Percentiles rank a stretch among this genome's conserved stretches.
Evolutionary conservation across 2,888 invertebrate species (phyloP).

Genomic region (Pasiphila rectangulata): DNA sequence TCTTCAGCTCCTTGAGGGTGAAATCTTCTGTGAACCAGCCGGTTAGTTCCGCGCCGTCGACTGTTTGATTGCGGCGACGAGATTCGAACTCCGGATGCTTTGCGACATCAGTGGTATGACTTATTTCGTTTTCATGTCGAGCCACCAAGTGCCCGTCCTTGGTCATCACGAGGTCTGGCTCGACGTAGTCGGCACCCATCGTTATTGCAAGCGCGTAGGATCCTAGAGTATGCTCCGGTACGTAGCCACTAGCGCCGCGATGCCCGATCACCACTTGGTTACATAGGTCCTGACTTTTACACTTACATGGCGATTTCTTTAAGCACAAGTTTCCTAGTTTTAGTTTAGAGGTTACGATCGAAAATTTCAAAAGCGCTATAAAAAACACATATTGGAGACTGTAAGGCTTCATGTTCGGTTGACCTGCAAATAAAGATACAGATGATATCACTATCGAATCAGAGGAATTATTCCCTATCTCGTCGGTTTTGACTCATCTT

Average conservation of each 20-base stretch:
- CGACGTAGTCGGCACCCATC: slow-evolving; percentile 70
- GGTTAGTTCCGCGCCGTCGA: slow-evolving; percentile 49
- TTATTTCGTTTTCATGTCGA: slow-evolving; percentile 66
- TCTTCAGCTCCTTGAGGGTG: slow-evolving; percentile 66
- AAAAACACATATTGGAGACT: not conserved
- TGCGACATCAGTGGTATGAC: slow-evolving; percentile 58
- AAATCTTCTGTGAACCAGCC: slow-evolving; percentile 75
- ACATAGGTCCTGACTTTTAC: slow-evolving; percentile 23
- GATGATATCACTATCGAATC: too few species aligned
- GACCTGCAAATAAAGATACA: slow-evolving; percentile 11
- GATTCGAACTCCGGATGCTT: slow-evolving; percentile 54
- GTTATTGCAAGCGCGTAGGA: slow-evolving; percentile 67
- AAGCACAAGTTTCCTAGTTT: slow-evolving; percentile 4
- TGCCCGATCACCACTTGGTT: slow-evolving; percentile 33
- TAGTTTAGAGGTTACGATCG: not conserved
- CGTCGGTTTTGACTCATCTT: too few species aligned
- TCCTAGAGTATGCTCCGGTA: slow-evolving; percentile 70
- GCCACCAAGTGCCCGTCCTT: slow-evolving; percentile 61
- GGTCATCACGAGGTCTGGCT: slow-evolving; percentile 71
- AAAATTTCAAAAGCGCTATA: slow-evolving; percentile 4
- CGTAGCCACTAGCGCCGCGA: slow-evolving; percentile 34
- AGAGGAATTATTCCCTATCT: too few species aligned
- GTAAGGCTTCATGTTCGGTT: slow-evolving; percentile 9
- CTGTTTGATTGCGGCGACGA: slow-evolving; percentile 51
- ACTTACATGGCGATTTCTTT: slow-evolving; percentile 2